Percentiles rank a stretch among this genome's conserved stretches.
phyloP scores from a whole-genome alignment of 2,888 invertebrate species.

The Nomada ruficornis region DNA sequence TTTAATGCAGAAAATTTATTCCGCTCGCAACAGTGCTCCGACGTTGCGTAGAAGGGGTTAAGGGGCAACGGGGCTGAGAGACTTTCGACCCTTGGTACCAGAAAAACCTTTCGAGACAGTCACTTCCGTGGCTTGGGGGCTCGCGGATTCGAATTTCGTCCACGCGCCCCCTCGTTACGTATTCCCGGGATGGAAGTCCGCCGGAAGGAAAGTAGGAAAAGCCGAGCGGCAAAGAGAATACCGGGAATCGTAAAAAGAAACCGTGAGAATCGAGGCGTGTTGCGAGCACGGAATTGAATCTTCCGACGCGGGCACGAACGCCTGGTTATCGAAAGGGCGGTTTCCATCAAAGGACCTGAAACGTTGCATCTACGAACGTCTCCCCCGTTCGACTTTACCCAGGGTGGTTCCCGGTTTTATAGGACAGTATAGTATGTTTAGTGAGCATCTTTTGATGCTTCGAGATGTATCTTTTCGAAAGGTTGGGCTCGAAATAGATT shows the following conservation, averaged over 20 bases:
- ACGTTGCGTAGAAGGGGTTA: no score
- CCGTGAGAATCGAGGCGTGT: constrained; percentile 76
- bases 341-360: constrained; percentile 60
- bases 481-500: neutral
- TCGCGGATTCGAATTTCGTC: constrained; percentile 64
- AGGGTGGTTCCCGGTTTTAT: neutral
- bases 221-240: constrained; percentile 53
- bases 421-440: neutral
- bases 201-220: constrained; percentile 42
- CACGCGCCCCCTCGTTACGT: constrained; percentile 68
- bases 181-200: constrained; percentile 61
- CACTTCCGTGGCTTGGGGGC: constrained; percentile 52
- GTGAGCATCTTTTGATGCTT: neutral
- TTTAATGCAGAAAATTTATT: no score
- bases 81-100: constrained; percentile 21
- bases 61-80: no score
- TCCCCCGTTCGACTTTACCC: constrained; percentile 9
- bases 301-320: constrained; percentile 56
- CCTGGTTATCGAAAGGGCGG: constrained; percentile 62
- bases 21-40: no score
- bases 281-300: constrained; percentile 78
- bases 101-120: constrained; percentile 63
- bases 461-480: neutral
- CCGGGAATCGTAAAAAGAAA: constrained; percentile 70
- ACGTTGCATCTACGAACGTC: constrained; percentile 43